Evolutionary conservation across 2,797 vertebrate genomes (phyloP).

Genomic region (Poeciliopsis turneri): DNA sequence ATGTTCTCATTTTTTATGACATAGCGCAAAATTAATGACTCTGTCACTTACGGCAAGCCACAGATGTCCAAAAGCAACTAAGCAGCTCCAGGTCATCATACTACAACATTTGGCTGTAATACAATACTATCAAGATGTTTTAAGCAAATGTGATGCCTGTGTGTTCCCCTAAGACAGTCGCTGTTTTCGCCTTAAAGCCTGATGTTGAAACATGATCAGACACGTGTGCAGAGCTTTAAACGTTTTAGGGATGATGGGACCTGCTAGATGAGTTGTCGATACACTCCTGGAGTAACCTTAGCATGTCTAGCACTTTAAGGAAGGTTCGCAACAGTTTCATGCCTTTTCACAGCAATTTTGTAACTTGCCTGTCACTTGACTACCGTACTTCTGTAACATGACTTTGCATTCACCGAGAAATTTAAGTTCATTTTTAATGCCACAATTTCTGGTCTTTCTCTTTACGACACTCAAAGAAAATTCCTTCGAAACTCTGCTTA

Average conservation of each 20-base stretch:
- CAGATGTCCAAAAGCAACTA: neutral
- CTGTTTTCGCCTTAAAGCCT: neutral
- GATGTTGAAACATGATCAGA: neutral
- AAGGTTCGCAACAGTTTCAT: neutral
- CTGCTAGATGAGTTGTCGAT: neutral
- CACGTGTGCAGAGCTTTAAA: neutral
- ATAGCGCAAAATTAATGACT: neutral
- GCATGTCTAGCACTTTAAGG: neutral
- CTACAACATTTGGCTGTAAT: neutral
- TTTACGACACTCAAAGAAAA: conserved; percentile 28
- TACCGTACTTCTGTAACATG: too few species aligned
- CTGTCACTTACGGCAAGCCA: neutral
- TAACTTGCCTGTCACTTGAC: too few species aligned
- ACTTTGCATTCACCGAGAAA: neutral
- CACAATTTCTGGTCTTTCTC: conserved; percentile 26
- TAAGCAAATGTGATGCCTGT: neutral
- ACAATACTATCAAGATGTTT: neutral
- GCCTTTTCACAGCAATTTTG: neutral
- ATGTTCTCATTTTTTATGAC: neutral
- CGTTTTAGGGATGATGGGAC: neutral
- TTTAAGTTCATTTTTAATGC: conserved; percentile 20
- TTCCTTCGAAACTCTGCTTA: conserved; percentile 35
- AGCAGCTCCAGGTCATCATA: neutral
- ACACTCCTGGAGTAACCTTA: neutral
- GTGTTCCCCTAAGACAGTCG: neutral